phyloP scores from a whole-genome alignment of 2,888 invertebrate genomes.

The Rhagonycha lutea region DNA sequence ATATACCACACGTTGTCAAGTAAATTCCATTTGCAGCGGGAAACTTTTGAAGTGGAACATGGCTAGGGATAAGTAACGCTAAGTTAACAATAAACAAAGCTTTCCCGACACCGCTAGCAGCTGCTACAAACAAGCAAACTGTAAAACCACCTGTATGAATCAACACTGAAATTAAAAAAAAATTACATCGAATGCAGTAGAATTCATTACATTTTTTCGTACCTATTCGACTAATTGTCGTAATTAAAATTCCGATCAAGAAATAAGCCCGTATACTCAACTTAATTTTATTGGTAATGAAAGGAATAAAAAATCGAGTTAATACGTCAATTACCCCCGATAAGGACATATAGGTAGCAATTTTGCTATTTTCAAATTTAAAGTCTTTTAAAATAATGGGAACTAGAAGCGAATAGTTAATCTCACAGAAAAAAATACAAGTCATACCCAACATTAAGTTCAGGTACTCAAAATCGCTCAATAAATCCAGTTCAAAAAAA shows the following conservation, averaged over 20 bases:
- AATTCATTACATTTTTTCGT: slow-evolving; percentile 40
- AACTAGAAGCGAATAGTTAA: slow-evolving; percentile 74
- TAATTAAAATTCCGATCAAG: slow-evolving; percentile 67
- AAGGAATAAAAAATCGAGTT: slow-evolving; percentile 70
- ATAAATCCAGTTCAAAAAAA: slow-evolving; percentile 72
- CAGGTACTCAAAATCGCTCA: slow-evolving; percentile 70
- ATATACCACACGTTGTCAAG: slow-evolving; percentile 67
- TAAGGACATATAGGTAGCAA: slow-evolving; percentile 71
- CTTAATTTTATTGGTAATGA: slow-evolving; percentile 68
- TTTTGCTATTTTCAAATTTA: slow-evolving; percentile 63
- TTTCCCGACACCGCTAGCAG: slow-evolving; percentile 72
- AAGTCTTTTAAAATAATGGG: slow-evolving; percentile 74
- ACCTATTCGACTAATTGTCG: slow-evolving; percentile 70
- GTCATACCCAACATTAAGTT: slow-evolving; percentile 74
- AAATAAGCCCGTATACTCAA: slow-evolving; percentile 75
- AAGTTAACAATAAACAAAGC: slow-evolving; percentile 75
- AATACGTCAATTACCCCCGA: slow-evolving; percentile 68
- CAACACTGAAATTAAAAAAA: slow-evolving; percentile 55
- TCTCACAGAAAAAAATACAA: slow-evolving; percentile 70
- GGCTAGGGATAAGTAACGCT: slow-evolving; percentile 72
- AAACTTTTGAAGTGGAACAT: slow-evolving; percentile 70
- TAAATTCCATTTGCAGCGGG: slow-evolving; percentile 75
- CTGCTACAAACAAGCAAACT: slow-evolving; percentile 62
- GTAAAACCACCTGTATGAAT: slow-evolving; percentile 64
- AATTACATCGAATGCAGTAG: neutral